These are phyloP conservation scores for Bellardia pandia DNA, from an alignment of 2,888 invertebrate species.

Conservation along the genomic window DNA sequence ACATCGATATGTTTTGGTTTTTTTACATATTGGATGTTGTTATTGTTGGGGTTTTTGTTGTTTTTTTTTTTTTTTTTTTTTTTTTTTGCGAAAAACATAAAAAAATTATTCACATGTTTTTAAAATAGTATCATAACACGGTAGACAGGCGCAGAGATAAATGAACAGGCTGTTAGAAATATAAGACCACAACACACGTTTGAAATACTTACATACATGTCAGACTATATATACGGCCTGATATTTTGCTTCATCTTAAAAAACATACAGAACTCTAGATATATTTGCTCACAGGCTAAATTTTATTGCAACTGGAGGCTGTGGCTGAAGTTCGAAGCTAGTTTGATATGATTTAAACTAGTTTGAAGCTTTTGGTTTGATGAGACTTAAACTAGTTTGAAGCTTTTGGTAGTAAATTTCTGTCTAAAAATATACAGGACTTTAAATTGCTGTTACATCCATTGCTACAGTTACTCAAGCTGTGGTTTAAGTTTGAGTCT, in stretches of 20 bases:
- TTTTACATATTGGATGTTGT: constrained; percentile 47
- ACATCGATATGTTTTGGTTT: constrained; percentile 31
- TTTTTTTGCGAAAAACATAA: constrained; percentile 34
- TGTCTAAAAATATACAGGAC: no score
- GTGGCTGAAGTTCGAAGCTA: background rate
- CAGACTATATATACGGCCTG: background rate
- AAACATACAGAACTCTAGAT: no score
- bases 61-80: background rate
- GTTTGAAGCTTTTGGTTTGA: background rate
- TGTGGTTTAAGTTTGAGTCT: no score
- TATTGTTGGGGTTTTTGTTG: constrained; percentile 44
- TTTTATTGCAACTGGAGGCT: no score
- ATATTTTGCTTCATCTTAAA: background rate
- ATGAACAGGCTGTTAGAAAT: constrained; percentile 11
- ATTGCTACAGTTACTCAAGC: no score
- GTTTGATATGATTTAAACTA: background rate
- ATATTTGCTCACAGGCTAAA: no score
- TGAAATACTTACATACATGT: background rate
- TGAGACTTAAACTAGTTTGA: background rate
- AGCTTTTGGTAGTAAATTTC: background rate
- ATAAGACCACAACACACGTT: constrained; percentile 25
- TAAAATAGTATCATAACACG: constrained; percentile 59
- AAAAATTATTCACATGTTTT: constrained; percentile 50
- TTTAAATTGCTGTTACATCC: no score
- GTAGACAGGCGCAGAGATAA: background rate